Evolutionary conservation across 2,888 invertebrate genomes (phyloP).

Genomic region (Tipula helvola): DNA sequence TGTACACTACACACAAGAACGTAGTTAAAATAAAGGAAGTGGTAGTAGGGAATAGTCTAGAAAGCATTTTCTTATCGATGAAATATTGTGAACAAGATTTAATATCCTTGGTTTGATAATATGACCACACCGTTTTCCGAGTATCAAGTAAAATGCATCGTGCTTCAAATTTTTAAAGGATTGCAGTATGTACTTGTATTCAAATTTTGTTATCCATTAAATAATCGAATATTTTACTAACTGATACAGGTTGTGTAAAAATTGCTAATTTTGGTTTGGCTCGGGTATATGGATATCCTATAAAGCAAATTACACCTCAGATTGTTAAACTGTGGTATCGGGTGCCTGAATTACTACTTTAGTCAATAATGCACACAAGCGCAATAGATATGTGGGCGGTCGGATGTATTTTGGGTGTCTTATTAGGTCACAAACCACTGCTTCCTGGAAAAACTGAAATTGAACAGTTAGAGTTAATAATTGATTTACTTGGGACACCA

Average conservation of each 20-base stretch:
- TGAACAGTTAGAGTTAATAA: too few relatives aligned
- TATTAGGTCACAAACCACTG: too few relatives aligned
- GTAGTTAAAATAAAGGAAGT: too few relatives aligned
- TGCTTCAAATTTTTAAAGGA: conserved; percentile 84
- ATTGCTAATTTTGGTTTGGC: conserved; percentile 98
- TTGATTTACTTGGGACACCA: too few relatives aligned
- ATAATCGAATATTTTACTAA: conserved; percentile 92
- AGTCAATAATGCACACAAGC: conserved; percentile 84
- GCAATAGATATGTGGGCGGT: conserved; percentile 99
- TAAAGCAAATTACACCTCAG: conserved; percentile 85
- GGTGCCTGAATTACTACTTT: conserved; percentile 84
- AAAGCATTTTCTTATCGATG: conserved; percentile 95
- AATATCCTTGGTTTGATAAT: conserved; percentile 87
- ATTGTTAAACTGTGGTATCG: conserved; percentile 96
- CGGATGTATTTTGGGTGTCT: conserved; percentile 79
- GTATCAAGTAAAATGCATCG: conserved; percentile 95
- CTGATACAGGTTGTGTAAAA: conserved; percentile 95
- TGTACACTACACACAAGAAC: too few relatives aligned
- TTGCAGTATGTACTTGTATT: conserved; percentile 84
- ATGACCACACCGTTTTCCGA: conserved; percentile 95
- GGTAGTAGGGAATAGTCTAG: conserved; percentile 86
- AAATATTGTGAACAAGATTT: conserved; percentile 98
- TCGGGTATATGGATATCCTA: conserved; percentile 75
- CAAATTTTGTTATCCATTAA: conserved; percentile 89
- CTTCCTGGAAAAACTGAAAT: too few relatives aligned